These are phyloP conservation scores for Chrysocyon brachyurus DNA, from an alignment of 2,797 vertebrate genomes.

Conservation along the genomic window DNA sequence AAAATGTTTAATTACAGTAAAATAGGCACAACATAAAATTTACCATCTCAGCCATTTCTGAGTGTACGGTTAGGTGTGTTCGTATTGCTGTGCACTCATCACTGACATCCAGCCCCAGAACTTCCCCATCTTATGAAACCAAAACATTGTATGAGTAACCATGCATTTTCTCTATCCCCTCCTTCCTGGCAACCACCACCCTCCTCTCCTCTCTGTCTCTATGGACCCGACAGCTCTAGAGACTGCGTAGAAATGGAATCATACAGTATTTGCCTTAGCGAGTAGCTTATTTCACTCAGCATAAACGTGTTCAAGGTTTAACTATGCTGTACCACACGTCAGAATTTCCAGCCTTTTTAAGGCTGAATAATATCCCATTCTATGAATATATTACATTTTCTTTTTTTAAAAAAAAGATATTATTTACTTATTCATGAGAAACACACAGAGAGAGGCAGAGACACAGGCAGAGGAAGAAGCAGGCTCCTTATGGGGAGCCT, in stretches of 20 bases:
- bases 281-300: background rate
- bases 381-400: background rate
- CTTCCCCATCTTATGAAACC: background rate
- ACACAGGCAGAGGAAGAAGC: too few species aligned
- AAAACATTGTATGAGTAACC: background rate
- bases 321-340: background rate
- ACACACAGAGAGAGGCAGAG: too few species aligned
- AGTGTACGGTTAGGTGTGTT: background rate
- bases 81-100: rapidly evolving
- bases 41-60: background rate
- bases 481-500: too few species aligned
- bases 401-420: too few species aligned
- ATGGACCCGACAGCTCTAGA: background rate
- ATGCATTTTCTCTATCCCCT: too few species aligned
- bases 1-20: background rate
- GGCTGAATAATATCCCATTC: background rate
- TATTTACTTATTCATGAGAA: too few species aligned
- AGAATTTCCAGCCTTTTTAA: background rate
- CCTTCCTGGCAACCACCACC: background rate
- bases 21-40: background rate
- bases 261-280: background rate
- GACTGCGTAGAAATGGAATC: background rate
- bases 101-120: background rate
- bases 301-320: background rate
- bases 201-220: background rate